These are phyloP conservation scores for Ranitomeya imitator DNA, from an alignment of 2,113 vertebrate species.

Conservation along the genomic window DNA sequence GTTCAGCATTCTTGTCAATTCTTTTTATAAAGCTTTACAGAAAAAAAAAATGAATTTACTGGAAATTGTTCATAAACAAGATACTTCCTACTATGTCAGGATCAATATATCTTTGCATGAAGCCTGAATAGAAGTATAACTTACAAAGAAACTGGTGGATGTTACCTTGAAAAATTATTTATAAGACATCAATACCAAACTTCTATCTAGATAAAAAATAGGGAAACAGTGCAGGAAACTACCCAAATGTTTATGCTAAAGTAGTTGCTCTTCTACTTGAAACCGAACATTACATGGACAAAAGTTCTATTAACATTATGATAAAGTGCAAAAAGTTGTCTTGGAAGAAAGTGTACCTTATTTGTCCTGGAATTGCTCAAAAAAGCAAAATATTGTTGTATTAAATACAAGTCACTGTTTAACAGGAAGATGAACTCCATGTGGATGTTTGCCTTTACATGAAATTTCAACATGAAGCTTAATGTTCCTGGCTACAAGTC, in stretches of 20 bases:
- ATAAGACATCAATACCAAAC: neutral
- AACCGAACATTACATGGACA: neutral
- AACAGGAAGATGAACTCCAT: constrained; percentile 17
- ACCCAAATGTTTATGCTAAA: neutral
- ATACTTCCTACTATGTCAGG: neutral
- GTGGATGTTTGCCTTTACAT: constrained; percentile 17
- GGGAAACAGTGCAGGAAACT: neutral
- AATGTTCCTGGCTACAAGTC: constrained; percentile 38
- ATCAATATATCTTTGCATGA: neutral
- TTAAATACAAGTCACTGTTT: neutral
- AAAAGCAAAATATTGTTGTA: neutral
- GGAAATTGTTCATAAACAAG: neutral
- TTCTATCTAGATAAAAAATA: neutral
- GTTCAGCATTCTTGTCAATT: neutral
- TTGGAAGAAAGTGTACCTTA: neutral
- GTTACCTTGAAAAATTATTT: neutral
- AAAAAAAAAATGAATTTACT: neutral
- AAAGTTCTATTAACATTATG: neutral
- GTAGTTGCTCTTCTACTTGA: neutral
- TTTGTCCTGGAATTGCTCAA: neutral
- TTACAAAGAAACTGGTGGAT: neutral
- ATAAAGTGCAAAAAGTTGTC: neutral
- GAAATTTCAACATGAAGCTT: constrained; percentile 29
- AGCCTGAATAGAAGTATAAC: too few relatives aligned
- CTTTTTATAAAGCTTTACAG: neutral